Evolutionary conservation across 2,113 vertebrate genomes (phyloP).

Genomic region (Peromyscus californicus): DNA sequence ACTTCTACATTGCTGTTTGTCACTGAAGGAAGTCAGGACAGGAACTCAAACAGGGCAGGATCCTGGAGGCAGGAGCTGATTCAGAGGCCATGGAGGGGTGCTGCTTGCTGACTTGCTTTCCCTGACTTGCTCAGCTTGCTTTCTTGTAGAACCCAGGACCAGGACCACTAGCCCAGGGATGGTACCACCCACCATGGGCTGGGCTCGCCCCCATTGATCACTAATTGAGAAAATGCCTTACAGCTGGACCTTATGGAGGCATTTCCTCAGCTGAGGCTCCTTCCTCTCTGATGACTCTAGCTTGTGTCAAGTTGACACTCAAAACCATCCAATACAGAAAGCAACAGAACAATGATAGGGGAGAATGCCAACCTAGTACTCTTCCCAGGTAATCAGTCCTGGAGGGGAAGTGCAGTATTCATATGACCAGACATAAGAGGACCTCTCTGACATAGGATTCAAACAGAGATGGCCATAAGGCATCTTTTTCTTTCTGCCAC

Average conservation of each 20-base stretch:
- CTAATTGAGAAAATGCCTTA: background rate
- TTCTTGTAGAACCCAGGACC: background rate
- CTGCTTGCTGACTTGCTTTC: background rate
- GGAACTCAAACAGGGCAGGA: background rate
- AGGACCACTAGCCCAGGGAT: background rate
- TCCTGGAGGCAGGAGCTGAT: background rate
- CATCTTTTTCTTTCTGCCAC: background rate
- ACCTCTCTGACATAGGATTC: too few relatives aligned
- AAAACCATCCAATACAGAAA: background rate
- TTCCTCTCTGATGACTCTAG: background rate
- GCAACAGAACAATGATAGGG: background rate
- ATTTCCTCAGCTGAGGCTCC: background rate
- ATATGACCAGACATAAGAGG: background rate
- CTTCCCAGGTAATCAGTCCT: background rate
- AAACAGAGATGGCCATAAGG: background rate
- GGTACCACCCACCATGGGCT: background rate
- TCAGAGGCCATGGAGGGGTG: background rate
- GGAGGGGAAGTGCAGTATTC: background rate
- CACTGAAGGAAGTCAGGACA: background rate
- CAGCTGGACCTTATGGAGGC: background rate
- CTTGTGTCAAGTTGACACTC: background rate
- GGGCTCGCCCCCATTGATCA: too few relatives aligned
- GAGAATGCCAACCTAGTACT: background rate
- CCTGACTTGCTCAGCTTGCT: background rate
- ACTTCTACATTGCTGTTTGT: background rate